Percentiles rank a stretch among this genome's conserved stretches.
Evolutionary conservation across 2,888 invertebrate species (phyloP).

Genomic region (Athalia rosae): DNA sequence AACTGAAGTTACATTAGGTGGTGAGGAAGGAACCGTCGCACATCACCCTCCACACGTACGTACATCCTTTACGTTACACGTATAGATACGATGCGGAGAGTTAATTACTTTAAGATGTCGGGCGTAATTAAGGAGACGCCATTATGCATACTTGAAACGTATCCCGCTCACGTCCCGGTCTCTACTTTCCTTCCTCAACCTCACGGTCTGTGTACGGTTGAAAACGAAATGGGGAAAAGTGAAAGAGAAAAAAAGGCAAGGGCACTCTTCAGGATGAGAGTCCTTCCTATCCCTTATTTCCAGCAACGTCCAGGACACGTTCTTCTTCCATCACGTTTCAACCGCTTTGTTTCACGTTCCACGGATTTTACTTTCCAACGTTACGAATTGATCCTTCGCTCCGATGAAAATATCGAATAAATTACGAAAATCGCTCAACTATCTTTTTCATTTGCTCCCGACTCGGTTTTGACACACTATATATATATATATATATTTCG

Average conservation of each 20-base stretch:
- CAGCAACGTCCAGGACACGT: too few relatives aligned
- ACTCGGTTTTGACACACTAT: too few relatives aligned
- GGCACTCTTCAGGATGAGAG: too few relatives aligned
- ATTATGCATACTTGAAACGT: constrained; percentile 37
- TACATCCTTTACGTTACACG: too few relatives aligned
- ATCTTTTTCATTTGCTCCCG: neutral
- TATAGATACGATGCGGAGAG: constrained; percentile 27
- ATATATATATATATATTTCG: too few relatives aligned
- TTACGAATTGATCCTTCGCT: neutral
- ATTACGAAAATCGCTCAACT: neutral
- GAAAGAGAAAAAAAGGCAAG: neutral
- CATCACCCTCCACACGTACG: neutral
- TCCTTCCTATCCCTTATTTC: too few relatives aligned
- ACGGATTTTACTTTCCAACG: neutral
- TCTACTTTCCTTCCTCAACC: constrained; percentile 27
- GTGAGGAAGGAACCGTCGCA: constrained; percentile 36
- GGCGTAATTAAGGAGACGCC: constrained; percentile 39
- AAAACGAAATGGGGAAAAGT: neutral
- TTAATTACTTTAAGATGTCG: constrained; percentile 47
- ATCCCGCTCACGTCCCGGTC: constrained; percentile 29
- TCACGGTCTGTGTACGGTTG: constrained; percentile 21
- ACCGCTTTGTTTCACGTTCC: too few relatives aligned
- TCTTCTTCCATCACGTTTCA: too few relatives aligned
- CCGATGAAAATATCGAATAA: neutral
- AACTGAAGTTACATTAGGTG: constrained; percentile 40